These are phyloP conservation scores for Drosophila mauritiana DNA, from an alignment of 1,140 invertebrate species.

Conservation along the genomic window DNA sequence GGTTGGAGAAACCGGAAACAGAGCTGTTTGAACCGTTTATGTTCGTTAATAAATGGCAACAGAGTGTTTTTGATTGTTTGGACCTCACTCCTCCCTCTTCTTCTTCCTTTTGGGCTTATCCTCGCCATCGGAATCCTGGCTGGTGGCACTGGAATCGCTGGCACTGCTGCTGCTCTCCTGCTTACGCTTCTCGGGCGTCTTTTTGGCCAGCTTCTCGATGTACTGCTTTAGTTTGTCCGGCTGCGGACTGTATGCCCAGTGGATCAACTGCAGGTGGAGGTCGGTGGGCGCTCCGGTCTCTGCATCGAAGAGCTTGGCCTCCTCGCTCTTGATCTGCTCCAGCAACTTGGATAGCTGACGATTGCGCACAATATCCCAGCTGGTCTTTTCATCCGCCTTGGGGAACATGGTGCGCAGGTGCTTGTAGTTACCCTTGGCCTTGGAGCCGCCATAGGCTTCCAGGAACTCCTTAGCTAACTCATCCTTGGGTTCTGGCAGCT, in stretches of 20 bases:
- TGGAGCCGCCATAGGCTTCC: constrained; percentile 73
- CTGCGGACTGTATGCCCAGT: constrained; percentile 89
- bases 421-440: constrained; percentile 88
- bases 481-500: constrained; percentile 79
- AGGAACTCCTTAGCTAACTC: constrained; percentile 73
- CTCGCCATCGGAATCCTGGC: constrained; percentile 50
- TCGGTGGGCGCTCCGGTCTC: constrained; percentile 86
- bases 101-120: constrained; percentile 73
- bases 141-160: constrained; percentile 39
- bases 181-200: constrained; percentile 74
- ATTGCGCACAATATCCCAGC: constrained; percentile 88
- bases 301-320: constrained; percentile 86
- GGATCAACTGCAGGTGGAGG: constrained; percentile 87
- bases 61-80: neutral
- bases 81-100: constrained; percentile 36
- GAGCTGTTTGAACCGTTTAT: constrained; percentile 60
- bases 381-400: constrained; percentile 85
- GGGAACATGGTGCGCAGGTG: constrained; percentile 87
- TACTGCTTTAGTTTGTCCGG: constrained; percentile 85
- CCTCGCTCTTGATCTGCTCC: constrained; percentile 85
- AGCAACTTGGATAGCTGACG: constrained; percentile 86
- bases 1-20: constrained; percentile 7
- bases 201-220: constrained; percentile 63
- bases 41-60: constrained; percentile 65
- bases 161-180: constrained; percentile 55